Evolutionary conservation across 2,797 vertebrate genomes (phyloP).

Genomic region (Cyclura pinguis): DNA sequence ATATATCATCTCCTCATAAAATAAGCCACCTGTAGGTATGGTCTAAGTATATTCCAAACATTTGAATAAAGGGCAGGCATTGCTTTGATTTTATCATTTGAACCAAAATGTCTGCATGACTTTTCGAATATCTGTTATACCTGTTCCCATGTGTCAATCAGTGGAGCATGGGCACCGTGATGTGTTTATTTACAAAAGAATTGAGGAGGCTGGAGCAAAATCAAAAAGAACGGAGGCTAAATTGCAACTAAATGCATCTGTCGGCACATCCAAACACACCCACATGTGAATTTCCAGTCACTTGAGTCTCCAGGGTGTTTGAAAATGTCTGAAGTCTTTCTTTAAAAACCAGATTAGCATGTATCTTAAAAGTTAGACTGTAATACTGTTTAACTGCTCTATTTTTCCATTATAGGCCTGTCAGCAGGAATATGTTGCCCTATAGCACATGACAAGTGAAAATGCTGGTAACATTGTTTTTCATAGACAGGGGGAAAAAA

Average conservation of each 20-base stretch:
- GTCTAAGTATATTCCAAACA: not conserved
- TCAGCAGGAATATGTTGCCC: constrained; percentile 85
- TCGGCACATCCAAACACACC: constrained; percentile 62
- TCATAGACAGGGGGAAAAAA: constrained; percentile 83
- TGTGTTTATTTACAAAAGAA: constrained; percentile 49
- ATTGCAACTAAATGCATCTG: constrained; percentile 70
- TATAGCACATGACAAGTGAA: constrained; percentile 87
- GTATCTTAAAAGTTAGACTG: constrained; percentile 83
- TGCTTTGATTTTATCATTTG: not conserved
- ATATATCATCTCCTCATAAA: not conserved
- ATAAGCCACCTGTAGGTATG: not conserved
- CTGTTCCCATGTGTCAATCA: constrained; percentile 52
- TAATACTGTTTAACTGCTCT: constrained; percentile 84
- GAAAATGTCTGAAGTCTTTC: constrained; percentile 80
- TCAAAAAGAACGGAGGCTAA: constrained; percentile 48
- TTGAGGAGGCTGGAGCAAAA: constrained; percentile 54
- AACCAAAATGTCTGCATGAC: not conserved
- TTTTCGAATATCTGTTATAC: not conserved
- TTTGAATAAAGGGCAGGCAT: not conserved
- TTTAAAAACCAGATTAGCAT: constrained; percentile 86
- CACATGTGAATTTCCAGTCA: constrained; percentile 70
- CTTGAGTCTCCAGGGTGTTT: constrained; percentile 77
- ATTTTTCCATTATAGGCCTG: constrained; percentile 87
- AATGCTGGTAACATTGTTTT: constrained; percentile 87
- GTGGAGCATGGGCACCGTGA: constrained; percentile 42